Evolutionary conservation across 2,113 vertebrate species (phyloP).

Genomic region (Callipepla squamata): DNA sequence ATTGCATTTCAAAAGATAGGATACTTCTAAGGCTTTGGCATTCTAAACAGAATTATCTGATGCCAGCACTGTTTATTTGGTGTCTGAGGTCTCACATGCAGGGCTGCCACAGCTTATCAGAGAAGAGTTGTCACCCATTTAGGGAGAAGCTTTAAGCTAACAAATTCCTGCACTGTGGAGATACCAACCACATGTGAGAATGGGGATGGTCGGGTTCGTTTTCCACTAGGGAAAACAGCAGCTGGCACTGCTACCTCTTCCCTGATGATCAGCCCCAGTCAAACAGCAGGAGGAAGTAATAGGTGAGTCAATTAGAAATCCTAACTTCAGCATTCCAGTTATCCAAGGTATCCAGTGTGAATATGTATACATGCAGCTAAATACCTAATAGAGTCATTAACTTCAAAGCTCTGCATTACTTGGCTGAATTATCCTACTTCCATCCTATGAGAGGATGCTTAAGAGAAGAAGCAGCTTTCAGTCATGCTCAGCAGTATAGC

Average conservation of each 20-base stretch:
- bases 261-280: neutral
- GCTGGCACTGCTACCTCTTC: neutral
- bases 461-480: constrained; percentile 14
- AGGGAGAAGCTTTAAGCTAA: constrained; percentile 49
- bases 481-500: neutral
- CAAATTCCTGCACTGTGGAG: constrained; percentile 15
- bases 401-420: constrained; percentile 19
- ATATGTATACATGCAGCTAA: neutral
- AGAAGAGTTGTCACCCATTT: constrained; percentile 48
- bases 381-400: neutral
- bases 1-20: constrained; percentile 66
- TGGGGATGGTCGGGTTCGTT: constrained; percentile 5
- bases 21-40: constrained; percentile 38
- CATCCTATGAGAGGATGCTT: neutral
- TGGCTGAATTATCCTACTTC: neutral
- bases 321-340: neutral
- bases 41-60: constrained; percentile 71
- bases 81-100: constrained; percentile 61
- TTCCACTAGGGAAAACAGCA: constrained; percentile 8
- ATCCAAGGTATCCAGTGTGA: neutral
- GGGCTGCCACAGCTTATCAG: constrained; percentile 66
- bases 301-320: neutral
- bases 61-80: constrained; percentile 69
- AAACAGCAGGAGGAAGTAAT: neutral
- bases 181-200: constrained; percentile 8